Evolutionary conservation across 2,888 invertebrate genomes (phyloP).

Genomic region (Sphaeridia pumilis): DNA sequence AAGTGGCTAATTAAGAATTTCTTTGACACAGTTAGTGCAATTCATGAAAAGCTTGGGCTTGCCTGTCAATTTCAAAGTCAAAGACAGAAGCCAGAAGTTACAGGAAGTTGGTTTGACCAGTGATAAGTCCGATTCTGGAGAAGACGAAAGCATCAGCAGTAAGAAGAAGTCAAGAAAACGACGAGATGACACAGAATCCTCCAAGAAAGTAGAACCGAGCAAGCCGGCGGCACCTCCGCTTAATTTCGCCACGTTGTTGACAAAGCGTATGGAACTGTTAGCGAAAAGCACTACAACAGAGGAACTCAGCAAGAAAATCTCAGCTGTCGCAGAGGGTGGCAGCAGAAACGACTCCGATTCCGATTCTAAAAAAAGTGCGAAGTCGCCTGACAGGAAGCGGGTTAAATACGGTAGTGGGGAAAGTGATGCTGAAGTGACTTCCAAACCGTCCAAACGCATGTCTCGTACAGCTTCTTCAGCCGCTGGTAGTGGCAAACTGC

Average conservation of each 20-base stretch:
- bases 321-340: not conserved
- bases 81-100: not conserved
- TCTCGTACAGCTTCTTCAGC: not conserved
- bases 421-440: conserved; percentile 2
- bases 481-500: not conserved
- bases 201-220: too few relatives aligned
- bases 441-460: not conserved
- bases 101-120: not conserved
- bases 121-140: not conserved
- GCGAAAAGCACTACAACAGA: not conserved
- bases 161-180: too few relatives aligned
- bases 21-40: not conserved
- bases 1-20: not conserved
- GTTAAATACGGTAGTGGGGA: not conserved
- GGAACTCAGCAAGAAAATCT: not conserved
- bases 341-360: not conserved
- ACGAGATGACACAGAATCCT: too few relatives aligned
- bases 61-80: not conserved
- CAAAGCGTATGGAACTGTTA: too few relatives aligned
- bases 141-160: not conserved
- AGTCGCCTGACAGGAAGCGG: not conserved
- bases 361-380: not conserved
- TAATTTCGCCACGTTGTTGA: too few relatives aligned
- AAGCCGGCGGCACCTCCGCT: too few relatives aligned
- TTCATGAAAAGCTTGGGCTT: not conserved